phyloP scores from a whole-genome alignment of 2,888 invertebrate genomes.

The Punctoribates punctum region DNA sequence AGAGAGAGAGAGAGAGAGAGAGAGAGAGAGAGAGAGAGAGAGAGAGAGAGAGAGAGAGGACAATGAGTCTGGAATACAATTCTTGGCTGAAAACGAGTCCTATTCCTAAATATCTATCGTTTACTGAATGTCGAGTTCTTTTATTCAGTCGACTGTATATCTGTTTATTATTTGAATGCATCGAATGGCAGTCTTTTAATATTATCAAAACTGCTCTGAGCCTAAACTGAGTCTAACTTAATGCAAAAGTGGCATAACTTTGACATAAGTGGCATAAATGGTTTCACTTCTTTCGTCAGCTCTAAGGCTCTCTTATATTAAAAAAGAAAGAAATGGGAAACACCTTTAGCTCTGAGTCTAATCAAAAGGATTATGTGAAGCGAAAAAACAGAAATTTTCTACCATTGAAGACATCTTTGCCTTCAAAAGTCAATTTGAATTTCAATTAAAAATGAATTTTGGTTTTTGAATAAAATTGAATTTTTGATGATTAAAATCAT shows the following conservation, averaged over 20 bases:
- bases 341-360: not conserved
- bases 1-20: not conserved
- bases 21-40: not conserved
- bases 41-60: not conserved
- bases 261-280: not conserved
- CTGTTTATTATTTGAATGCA: not conserved
- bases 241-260: conserved; percentile 5
- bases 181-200: not conserved
- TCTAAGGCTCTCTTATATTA: not conserved
- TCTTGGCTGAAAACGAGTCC: too few relatives aligned
- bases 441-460: too few relatives aligned
- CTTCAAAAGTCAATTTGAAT: not conserved
- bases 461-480: too few relatives aligned
- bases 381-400: not conserved
- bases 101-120: too few relatives aligned
- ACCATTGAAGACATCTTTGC: not conserved
- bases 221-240: not conserved
- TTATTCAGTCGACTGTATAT: conserved; percentile 9
- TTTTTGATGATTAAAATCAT: too few relatives aligned
- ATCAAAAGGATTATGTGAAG: not conserved
- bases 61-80: too few relatives aligned
- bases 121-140: not conserved
- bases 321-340: not conserved
- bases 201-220: conserved; percentile 3
- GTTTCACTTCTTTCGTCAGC: not conserved